Evolutionary conservation across 2,888 invertebrate species (phyloP).

Genomic region (Lucinisca nassula): DNA sequence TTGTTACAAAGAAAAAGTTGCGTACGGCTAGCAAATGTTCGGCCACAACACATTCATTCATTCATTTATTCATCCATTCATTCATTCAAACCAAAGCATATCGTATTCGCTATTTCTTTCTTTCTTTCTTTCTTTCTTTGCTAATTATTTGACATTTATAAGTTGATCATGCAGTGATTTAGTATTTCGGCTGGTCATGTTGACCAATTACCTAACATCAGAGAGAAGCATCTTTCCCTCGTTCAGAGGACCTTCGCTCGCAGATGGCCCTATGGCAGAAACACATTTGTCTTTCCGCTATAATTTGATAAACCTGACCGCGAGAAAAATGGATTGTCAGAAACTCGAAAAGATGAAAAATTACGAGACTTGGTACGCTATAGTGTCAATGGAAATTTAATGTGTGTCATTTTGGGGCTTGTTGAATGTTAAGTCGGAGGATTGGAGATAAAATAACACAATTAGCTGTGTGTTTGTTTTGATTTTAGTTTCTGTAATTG

Average conservation of each 20-base stretch:
- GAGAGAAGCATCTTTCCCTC: neutral
- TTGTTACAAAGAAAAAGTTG: too few relatives aligned
- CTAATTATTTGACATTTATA: constrained; percentile 4
- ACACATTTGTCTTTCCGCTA: constrained; percentile 67
- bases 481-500: neutral
- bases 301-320: constrained; percentile 71
- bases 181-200: neutral
- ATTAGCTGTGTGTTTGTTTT: constrained; percentile 2
- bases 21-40: too few relatives aligned
- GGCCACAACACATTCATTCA: too few relatives aligned
- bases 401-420: constrained; percentile 41
- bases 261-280: constrained; percentile 71
- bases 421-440: neutral
- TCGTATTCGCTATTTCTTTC: too few relatives aligned
- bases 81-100: too few relatives aligned
- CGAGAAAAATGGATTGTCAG: constrained; percentile 71
- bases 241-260: constrained; percentile 13
- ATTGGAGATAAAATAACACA: neutral
- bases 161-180: neutral
- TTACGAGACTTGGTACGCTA: constrained; percentile 60
- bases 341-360: constrained; percentile 66
- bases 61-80: too few relatives aligned
- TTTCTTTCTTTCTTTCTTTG: neutral
- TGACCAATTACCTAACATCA: constrained; percentile 13
- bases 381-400: constrained; percentile 66